phyloP scores from a whole-genome alignment of 92 coral and sea anemone species.

The Epizoanthus ramosus region DNA sequence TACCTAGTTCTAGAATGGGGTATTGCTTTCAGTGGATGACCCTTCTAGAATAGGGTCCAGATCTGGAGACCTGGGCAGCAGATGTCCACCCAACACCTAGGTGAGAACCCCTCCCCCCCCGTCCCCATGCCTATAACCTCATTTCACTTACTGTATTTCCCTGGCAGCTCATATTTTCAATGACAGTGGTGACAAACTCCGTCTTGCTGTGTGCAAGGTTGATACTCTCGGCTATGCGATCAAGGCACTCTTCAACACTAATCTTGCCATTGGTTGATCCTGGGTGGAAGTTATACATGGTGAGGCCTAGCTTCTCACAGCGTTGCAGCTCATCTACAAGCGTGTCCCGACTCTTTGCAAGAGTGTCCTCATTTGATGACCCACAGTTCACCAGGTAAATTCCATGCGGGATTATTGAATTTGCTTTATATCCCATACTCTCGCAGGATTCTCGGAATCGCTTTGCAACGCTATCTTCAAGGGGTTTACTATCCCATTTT shows the following conservation, averaged over 20 bases:
- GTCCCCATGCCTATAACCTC: too few species aligned
- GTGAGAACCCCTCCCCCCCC: too few species aligned
- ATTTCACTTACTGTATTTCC: constrained; percentile 81
- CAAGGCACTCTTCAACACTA: constrained; percentile 77
- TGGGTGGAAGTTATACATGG: constrained; percentile 92
- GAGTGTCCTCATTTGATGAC: constrained; percentile 86
- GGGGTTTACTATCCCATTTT: constrained; percentile 87
- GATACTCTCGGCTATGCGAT: constrained; percentile 89
- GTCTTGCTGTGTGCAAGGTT: constrained; percentile 85
- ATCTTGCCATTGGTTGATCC: constrained; percentile 97
- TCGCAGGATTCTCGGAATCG: constrained; percentile 74
- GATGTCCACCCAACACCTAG: too few species aligned
- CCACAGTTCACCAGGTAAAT: constrained; percentile 97
- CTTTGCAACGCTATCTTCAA: constrained; percentile 72
- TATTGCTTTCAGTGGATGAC: too few species aligned
- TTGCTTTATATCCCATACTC: constrained; percentile 65
- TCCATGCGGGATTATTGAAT: constrained; percentile 88
- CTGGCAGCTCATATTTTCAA: constrained; percentile 97
- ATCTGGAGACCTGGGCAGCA: too few species aligned
- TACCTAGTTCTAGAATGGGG: too few species aligned
- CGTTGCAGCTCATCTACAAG: constrained; percentile 88
- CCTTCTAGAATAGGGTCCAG: too few species aligned
- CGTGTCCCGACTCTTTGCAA: constrained; percentile 82
- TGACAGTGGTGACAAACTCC: constrained; percentile 76
- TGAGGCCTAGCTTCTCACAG: constrained; percentile 85